These are phyloP conservation scores for Montipora sp. DNA, from an alignment of 64 coral and sea anemone species.

Conservation along the genomic window DNA sequence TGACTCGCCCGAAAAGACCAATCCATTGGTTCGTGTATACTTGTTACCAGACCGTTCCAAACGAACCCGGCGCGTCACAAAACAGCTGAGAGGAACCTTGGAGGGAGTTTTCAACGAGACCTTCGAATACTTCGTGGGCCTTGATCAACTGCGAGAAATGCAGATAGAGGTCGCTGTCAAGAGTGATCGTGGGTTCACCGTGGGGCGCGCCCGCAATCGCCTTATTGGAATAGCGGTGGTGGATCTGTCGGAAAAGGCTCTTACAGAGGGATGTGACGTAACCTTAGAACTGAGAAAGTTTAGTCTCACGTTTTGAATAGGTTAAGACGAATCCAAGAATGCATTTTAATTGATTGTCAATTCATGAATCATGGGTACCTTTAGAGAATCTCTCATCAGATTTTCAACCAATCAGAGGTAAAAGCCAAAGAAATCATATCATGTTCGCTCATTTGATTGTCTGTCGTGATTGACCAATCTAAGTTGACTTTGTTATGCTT, in stretches of 20 bases:
- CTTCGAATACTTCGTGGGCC: constrained; percentile 84
- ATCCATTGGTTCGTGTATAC: constrained; percentile 89
- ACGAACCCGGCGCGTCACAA: constrained; percentile 80
- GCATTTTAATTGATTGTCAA: no score
- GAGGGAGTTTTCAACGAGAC: constrained; percentile 68
- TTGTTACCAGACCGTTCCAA: constrained; percentile 91
- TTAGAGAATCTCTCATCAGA: no score
- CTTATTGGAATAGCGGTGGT: constrained; percentile 70
- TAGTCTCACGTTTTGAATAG: constrained; percentile 12
- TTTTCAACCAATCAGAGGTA: no score
- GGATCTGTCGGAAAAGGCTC: constrained; percentile 66
- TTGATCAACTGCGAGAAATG: constrained; percentile 71
- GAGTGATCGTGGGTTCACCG: constrained; percentile 58
- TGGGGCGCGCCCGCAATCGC: constrained; percentile 73
- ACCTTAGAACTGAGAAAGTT: constrained; percentile 60
- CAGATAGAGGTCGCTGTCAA: constrained; percentile 83
- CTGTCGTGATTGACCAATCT: no score
- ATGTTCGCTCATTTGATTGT: no score
- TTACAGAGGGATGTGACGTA: constrained; percentile 52
- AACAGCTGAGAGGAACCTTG: constrained; percentile 45
- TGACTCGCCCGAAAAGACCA: constrained; percentile 80
- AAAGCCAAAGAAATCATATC: no score
- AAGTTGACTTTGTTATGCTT: no score
- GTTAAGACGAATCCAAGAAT: neutral
- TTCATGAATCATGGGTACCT: no score